Conservation (phyloP, 2,797 vertebrate species). For the Poecile montanus region DNA sequence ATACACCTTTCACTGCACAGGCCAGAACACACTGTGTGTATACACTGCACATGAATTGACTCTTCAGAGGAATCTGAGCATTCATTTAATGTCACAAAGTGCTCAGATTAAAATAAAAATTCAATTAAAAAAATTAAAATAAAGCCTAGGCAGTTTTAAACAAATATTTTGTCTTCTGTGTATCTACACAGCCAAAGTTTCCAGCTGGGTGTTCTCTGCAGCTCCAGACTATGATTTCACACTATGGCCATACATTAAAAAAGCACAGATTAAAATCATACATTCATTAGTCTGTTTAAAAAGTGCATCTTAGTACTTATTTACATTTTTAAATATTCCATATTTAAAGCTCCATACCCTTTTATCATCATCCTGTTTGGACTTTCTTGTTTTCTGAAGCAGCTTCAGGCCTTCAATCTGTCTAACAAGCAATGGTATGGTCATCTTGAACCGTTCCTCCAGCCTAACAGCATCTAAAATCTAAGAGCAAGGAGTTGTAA, state of each 20-base stretch:
- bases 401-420: constrained; percentile 95
- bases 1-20: neutral
- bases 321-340: neutral
- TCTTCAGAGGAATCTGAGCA: neutral
- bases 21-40: neutral
- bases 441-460: constrained; percentile 92
- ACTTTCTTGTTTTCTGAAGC: constrained; percentile 91
- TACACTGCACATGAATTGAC: neutral
- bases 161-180: neutral
- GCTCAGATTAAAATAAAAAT: neutral
- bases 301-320: neutral
- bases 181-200: neutral
- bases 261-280: neutral
- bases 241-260: neutral
- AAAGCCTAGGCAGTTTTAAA: neutral
- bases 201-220: neutral
- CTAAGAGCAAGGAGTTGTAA: constrained; percentile 65
- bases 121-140: accelerated
- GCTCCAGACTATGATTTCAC: neutral
- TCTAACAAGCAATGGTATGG: constrained; percentile 89
- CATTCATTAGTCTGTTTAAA: neutral
- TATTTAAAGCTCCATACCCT: constrained; percentile 75
- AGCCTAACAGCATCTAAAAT: constrained; percentile 92
- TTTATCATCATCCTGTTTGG: constrained; percentile 87
- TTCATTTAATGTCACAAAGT: neutral